Conservation (phyloP, 2,113 vertebrate species). For the Mastomys natalensis region DNA sequence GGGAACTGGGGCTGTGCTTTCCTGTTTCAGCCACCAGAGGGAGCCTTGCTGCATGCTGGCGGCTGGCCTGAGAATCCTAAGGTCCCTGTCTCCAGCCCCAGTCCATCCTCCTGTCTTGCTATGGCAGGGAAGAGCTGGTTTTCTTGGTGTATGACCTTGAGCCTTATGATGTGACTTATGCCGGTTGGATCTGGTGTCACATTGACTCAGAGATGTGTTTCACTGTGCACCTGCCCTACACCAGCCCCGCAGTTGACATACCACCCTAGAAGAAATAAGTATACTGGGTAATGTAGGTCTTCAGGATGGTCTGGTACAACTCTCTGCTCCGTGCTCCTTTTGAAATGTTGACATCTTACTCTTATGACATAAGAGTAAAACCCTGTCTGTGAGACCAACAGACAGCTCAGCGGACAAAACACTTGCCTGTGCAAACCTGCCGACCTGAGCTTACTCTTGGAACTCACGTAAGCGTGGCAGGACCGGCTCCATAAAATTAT, state of each 20-base stretch:
- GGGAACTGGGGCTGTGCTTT: constrained; percentile 45
- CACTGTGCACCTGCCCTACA: background rate
- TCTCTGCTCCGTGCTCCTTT: background rate
- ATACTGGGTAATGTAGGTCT: background rate
- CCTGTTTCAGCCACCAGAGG: constrained; percentile 38
- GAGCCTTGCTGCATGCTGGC: background rate
- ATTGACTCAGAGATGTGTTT: background rate
- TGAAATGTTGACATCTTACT: background rate
- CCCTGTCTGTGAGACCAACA: background rate
- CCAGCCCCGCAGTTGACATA: background rate
- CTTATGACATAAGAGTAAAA: background rate
- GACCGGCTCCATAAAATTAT: background rate
- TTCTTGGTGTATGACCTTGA: constrained; percentile 48
- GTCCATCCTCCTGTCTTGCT: background rate
- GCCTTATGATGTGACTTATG: background rate
- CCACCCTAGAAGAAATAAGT: background rate
- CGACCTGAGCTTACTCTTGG: background rate
- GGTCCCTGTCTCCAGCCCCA: background rate
- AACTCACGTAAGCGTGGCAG: background rate
- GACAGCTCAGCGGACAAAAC: background rate
- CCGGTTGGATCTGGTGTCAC: background rate
- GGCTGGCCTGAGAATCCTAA: background rate
- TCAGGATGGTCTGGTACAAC: background rate
- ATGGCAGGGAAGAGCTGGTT: background rate
- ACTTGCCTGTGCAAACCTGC: background rate